Conservation (phyloP, 2,888 invertebrate species). For the Lepidocyrtinus sp. region DNA sequence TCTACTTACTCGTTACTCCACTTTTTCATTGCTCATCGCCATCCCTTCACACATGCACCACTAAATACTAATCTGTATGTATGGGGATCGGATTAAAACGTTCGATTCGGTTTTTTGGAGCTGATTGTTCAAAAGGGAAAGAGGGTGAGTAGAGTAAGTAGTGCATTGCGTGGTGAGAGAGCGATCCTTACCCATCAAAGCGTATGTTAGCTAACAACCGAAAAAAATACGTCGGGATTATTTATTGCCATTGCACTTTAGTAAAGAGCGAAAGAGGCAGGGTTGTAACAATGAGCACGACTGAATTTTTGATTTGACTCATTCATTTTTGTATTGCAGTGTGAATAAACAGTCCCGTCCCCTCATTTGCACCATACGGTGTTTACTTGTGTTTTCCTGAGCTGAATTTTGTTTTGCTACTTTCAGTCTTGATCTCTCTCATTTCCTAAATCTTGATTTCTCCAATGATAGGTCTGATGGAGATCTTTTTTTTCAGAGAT, state of each 20-base stretch:
- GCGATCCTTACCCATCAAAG: neutral
- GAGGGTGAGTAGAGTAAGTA: conserved; percentile 18
- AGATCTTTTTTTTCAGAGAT: conserved; percentile 32
- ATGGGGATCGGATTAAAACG: conserved; percentile 39
- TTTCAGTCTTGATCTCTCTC: conserved; percentile 43
- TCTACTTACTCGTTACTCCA: no score
- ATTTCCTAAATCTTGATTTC: no score
- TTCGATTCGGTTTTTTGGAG: conserved; percentile 53
- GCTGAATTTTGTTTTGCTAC: conserved; percentile 41
- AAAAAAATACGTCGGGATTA: conserved; percentile 49
- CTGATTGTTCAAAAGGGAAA: conserved; percentile 46
- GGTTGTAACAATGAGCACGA: conserved; percentile 14
- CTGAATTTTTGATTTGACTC: conserved; percentile 49
- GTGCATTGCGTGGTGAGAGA: neutral
- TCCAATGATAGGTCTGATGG: conserved; percentile 48
- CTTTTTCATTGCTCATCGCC: no score
- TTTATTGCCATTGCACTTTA: conserved; percentile 40
- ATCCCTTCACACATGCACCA: no score
- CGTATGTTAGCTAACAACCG: conserved; percentile 12
- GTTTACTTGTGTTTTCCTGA: conserved; percentile 27
- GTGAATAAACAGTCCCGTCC: conserved; percentile 45
- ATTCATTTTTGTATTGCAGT: conserved; percentile 29
- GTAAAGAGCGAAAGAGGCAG: neutral
- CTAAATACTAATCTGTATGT: conserved; percentile 51
- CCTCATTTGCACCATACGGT: conserved; percentile 55